Base-by-base conservation (phyloP, 2,797 vertebrate genomes). In the Leuciscus waleckii region DNA sequence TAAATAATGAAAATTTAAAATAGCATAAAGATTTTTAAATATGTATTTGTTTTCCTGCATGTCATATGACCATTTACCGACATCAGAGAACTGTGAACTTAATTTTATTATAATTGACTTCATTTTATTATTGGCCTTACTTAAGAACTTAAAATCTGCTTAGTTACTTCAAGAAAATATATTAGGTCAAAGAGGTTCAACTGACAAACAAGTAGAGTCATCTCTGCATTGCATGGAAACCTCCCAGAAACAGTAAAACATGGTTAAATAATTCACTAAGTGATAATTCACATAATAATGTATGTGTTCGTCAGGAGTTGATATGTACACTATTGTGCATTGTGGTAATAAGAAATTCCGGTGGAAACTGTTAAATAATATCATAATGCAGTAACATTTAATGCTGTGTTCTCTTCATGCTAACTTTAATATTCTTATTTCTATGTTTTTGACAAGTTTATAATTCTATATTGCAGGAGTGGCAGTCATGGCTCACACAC, bases 401-500 rank as follows among this genome's bases (percentile, higher is more conserved):
- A 29, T 32, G 61, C 61, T n/a, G 23, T n/a, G 2, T n/a, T 70
- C 37, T 39, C 21, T 17, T 32, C 71, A 74, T 32, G 26, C 8
- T 17, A 35, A 21, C 23, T 58, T 0, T n/a, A n/a, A 58, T 11
- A 11, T 6, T 32, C 2, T 35, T 7, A 51, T 51, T 35, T 75
- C 35, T 29, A 1, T 76, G 5, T 37, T 75, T 39, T 79, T 39
- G 21, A 39, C 37, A 21, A 17, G n/a, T 35, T 46, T 49, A 32
- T 41, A 56, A 14, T 51, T 19, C 39, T 26, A 7, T 26, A 14
- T 32, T 83, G 21, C 32, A 94, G 91, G 76, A 82, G 87, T 81
- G 68, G 79, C 49, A 73, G 93, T 83, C 88, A 96, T 96, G 95
- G 86, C 94, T 89, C 87, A 90, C 81, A 89, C 84, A 85, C 82